phyloP scores from a whole-genome alignment of 1,140 invertebrate genomes.

The Lutraria rhynchaena region DNA sequence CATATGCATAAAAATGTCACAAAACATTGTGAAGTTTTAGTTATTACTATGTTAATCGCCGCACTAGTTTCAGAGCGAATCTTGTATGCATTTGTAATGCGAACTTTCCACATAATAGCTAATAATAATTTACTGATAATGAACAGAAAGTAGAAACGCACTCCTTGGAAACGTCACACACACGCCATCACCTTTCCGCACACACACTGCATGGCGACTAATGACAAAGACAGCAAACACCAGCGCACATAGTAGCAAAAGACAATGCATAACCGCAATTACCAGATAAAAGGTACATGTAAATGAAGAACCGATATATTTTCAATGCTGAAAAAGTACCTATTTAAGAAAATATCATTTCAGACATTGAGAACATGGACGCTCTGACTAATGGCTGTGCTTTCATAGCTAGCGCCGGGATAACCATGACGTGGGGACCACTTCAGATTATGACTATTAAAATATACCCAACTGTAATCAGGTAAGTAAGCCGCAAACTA shows the following conservation, averaged over 20 bases:
- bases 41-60: too few species aligned
- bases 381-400: conserved; percentile 9
- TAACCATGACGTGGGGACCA: conserved; percentile 24
- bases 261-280: neutral
- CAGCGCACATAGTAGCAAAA: neutral
- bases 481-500: conserved; percentile 5
- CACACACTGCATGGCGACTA: too few species aligned
- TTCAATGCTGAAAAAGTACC: too few species aligned
- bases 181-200: too few species aligned
- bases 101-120: too few species aligned
- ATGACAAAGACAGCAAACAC: neutral
- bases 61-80: too few species aligned
- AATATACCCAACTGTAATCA: conserved; percentile 36
- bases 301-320: neutral
- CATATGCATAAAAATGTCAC: too few species aligned
- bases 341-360: neutral
- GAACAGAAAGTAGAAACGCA: too few species aligned
- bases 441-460: conserved; percentile 35
- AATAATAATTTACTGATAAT: too few species aligned
- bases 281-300: neutral
- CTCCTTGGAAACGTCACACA: too few species aligned
- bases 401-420: conserved; percentile 5
- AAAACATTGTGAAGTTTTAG: too few species aligned
- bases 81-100: too few species aligned
- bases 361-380: conserved; percentile 5